Evolutionary conservation across 2,797 vertebrate genomes (phyloP).

Genomic region (Macropus fuliginosus): DNA sequence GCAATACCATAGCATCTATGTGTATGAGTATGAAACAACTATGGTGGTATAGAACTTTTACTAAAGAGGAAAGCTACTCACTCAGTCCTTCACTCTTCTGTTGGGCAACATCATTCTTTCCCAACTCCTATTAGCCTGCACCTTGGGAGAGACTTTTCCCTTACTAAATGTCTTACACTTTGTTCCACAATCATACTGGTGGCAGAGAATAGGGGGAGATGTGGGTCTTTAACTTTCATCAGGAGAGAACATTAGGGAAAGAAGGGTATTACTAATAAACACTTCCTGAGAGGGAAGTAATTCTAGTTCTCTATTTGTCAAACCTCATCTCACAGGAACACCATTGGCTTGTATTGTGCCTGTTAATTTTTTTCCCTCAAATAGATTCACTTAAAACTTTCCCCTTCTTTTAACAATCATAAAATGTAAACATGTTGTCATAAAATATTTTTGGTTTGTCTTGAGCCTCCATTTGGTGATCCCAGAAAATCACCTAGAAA

Average conservation of each 20-base stretch:
- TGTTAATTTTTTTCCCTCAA: not conserved
- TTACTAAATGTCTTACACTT: not conserved
- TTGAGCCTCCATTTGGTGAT: not conserved
- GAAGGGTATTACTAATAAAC: not conserved
- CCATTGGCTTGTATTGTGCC: not conserved
- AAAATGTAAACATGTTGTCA: not conserved
- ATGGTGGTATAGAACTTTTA: not conserved
- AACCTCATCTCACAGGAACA: not conserved
- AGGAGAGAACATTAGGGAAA: not conserved
- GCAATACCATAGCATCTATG: not conserved
- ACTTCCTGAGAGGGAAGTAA: not conserved
- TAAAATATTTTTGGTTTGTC: not conserved
- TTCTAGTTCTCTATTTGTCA: not conserved
- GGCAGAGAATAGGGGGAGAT: not conserved
- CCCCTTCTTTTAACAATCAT: not conserved
- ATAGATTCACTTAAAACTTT: not conserved
- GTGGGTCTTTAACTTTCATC: not conserved
- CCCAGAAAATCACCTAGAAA: not conserved
- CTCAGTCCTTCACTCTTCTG: not conserved
- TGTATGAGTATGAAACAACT: not conserved
- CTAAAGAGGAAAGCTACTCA: not conserved
- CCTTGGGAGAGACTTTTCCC: not conserved
- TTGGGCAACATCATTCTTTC: not conserved
- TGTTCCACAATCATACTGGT: not conserved
- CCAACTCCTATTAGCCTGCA: not conserved